Base-by-base conservation (phyloP, 2,113 vertebrate genomes). In the Eudyptes chrysolophus region DNA sequence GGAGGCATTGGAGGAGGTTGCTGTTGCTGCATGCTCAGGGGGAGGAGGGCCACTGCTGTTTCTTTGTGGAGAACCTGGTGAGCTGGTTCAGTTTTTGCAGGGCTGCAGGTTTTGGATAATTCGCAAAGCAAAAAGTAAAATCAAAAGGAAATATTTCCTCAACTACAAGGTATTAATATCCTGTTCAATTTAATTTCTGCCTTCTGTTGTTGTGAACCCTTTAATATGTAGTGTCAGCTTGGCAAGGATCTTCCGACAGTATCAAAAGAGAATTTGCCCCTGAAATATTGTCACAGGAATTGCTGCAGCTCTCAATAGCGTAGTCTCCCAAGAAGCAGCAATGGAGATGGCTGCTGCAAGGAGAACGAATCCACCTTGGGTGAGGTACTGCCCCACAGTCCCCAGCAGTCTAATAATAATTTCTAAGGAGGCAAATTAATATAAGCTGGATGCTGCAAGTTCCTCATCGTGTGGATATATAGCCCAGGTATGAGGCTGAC, bases 141-240 rank as follows among this genome's bases (percentile, higher is more conserved):
- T 96, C 84, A 89, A 94, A 97, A 95, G 96, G 97, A 98, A 98
- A 92, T 95, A 97, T 98, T 98, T 98, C 97, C 97, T 98, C 97
- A 87, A 86, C 97, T 92, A 95, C 95, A 97, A 95, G 97, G 90
- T 98, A 98, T 98, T 98, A 97, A 98, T 98, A 98, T 97, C 97
- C 98, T 97, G 96, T 97, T 98, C 97, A 96, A 95, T 98, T 98
- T 98, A 95, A 98, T 97, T 98, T 97, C 92, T 60, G 92, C 97
- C 96, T 95, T 98, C 95, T 97, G 96, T 65, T 70, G 85, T 10
- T 84, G 91, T 46, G 94, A 98, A 92, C 94, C 74, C 89, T 95
- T 94, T 97, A 97, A 98, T 94, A 76, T 26, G 71, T 87, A 87
- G 89, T 79, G 97, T 98, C 98, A 97, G 81, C 94, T 97, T 97